phyloP scores from a whole-genome alignment of 2,888 invertebrate genomes.

The Microctonus hyperodae region DNA sequence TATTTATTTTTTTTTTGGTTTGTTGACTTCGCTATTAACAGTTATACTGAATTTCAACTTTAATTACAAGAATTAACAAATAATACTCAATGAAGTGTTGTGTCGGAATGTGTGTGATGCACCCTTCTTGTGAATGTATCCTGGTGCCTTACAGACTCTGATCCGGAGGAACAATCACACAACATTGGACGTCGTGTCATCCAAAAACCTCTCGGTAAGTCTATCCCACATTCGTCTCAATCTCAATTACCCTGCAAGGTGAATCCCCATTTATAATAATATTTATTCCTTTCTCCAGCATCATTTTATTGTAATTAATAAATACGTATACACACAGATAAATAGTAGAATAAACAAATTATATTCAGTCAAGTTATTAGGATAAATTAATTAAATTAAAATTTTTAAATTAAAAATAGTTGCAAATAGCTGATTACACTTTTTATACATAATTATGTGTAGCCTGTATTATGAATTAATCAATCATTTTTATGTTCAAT shows the following conservation, averaged over 20 bases:
- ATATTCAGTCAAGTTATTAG: background rate
- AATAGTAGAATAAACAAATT: background rate
- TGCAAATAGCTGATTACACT: background rate
- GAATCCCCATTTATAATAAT: background rate
- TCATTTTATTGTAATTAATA: background rate
- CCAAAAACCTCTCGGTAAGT: slow-evolving; percentile 69
- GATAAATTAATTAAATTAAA: background rate
- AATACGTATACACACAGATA: background rate
- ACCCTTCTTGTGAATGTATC: slow-evolving; percentile 61
- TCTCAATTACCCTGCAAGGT: slow-evolving; percentile 19
- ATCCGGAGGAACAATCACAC: slow-evolving; percentile 62
- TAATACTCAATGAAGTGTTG: slow-evolving; percentile 60
- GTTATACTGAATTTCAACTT: slow-evolving; percentile 15
- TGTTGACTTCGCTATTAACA: slow-evolving; percentile 4
- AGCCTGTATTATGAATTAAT: background rate
- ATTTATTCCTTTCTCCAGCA: background rate
- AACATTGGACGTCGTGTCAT: slow-evolving; percentile 63
- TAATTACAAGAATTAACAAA: slow-evolving; percentile 40
- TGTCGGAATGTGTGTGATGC: slow-evolving; percentile 62
- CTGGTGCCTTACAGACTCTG: slow-evolving; percentile 63
- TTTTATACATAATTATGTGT: background rate
- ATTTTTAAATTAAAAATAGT: background rate
- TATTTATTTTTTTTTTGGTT: slow-evolving; percentile 2
- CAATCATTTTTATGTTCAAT: background rate
- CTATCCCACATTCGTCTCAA: slow-evolving; percentile 18